A percentile compares a stretch with the other conserved stretches of the same genome.
phyloP scores from a whole-genome alignment of 1,140 invertebrate genomes.

The Drosophila nigrodunni region DNA sequence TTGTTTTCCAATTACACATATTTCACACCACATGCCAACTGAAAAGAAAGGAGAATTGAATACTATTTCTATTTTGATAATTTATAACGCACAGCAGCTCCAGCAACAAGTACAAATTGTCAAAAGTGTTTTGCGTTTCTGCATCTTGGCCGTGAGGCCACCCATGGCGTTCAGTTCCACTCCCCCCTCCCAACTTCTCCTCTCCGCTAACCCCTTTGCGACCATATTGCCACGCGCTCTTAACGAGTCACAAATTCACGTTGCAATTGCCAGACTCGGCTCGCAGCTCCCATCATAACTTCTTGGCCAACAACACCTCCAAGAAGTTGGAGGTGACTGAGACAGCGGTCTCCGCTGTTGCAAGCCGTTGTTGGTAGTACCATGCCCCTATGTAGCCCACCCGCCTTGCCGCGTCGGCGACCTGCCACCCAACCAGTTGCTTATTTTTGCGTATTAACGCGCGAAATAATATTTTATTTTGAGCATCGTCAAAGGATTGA shows the following conservation, averaged over 20 bases:
- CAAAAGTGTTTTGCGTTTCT: conserved; percentile 68
- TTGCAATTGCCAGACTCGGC: conserved; percentile 63
- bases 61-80: conserved; percentile 79
- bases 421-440: conserved; percentile 72
- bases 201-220: conserved; percentile 36
- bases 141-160: conserved; percentile 60
- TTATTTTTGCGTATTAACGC: conserved; percentile 82
- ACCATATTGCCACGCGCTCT: conserved; percentile 66
- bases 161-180: conserved; percentile 50
- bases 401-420: conserved; percentile 55
- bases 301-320: conserved; percentile 76
- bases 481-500: conserved; percentile 81
- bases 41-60: conserved; percentile 35
- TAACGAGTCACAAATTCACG: conserved; percentile 79
- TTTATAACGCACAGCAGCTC: conserved; percentile 76
- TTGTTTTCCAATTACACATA: conserved; percentile 82
- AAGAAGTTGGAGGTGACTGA: conserved; percentile 25
- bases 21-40: conserved; percentile 76
- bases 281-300: conserved; percentile 72
- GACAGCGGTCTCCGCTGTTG: neutral
- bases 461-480: conserved; percentile 83
- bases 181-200: too few species aligned
- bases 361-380: neutral
- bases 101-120: conserved; percentile 80
- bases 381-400: conserved; percentile 46